A percentile compares a stretch with the other conserved stretches of the same genome.
phyloP scores from a whole-genome alignment of 1,140 invertebrate species.

The Ceratoteleas bidentatus region DNA sequence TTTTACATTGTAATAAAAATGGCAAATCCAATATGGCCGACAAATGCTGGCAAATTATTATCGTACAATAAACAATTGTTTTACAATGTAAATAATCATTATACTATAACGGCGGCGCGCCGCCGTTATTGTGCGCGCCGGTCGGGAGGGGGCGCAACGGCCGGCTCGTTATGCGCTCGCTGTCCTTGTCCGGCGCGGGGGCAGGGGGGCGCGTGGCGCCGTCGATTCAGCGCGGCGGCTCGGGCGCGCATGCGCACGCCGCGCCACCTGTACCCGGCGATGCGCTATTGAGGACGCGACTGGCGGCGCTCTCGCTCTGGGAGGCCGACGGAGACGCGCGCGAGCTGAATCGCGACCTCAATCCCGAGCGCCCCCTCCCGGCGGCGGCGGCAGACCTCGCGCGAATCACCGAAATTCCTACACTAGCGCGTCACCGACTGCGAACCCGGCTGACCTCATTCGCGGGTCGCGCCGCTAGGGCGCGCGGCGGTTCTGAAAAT shows the following conservation, averaged over 20 bases:
- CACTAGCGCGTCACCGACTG: constrained; percentile 35
- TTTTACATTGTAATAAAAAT: no score
- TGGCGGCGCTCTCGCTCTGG: constrained; percentile 19
- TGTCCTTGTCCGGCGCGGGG: constrained; percentile 34
- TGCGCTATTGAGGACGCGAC: constrained; percentile 33
- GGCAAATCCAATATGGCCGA: no score
- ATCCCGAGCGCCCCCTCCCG: constrained; percentile 2
- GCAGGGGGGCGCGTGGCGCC: constrained; percentile 33
- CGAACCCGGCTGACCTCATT: no score
- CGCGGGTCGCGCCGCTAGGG: no score
- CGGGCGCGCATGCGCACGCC: constrained; percentile 66
- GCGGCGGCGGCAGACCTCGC: constrained; percentile 8
- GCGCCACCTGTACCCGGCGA: constrained; percentile 36
- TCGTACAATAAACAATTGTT: neutral
- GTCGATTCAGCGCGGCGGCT: constrained; percentile 66
- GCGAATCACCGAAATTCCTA: constrained; percentile 51
- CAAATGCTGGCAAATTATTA: no score
- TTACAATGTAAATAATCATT: no score
- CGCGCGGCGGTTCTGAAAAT: no score
- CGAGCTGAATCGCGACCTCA: constrained; percentile 13
- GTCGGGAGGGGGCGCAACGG: constrained; percentile 30
- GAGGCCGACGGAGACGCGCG: constrained; percentile 8
- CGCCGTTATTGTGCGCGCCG: constrained; percentile 24
- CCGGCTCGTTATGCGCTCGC: constrained; percentile 22
- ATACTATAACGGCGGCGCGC: neutral